phyloP scores from a whole-genome alignment of 2,113 vertebrate species.

The Crotalus viridis region DNA sequence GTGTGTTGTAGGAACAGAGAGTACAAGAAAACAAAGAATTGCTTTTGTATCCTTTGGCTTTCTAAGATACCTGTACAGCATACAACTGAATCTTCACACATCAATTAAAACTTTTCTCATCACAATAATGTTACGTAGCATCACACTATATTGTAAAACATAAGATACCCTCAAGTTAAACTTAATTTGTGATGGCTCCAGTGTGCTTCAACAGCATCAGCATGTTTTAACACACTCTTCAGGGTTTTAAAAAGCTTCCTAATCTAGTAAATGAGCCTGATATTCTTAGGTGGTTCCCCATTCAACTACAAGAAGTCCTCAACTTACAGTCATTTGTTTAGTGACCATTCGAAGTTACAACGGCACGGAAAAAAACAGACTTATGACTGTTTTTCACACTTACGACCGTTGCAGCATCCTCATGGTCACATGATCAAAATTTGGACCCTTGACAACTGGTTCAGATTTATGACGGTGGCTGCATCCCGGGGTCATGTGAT shows the following conservation, averaged over 20 bases:
- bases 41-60: not conserved
- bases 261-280: not conserved
- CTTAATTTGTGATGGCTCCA: not conserved
- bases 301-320: not conserved
- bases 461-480: too few relatives aligned
- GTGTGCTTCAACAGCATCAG: not conserved
- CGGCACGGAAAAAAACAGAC: not conserved
- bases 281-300: not conserved
- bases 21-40: not conserved
- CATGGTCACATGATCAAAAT: not conserved
- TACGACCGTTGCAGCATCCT: not conserved
- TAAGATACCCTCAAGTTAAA: not conserved
- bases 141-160: not conserved
- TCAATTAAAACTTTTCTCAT: not conserved
- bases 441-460: too few relatives aligned
- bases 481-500: too few relatives aligned
- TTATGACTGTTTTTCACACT: not conserved
- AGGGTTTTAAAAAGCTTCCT: not conserved
- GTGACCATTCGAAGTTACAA: not conserved
- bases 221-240: not conserved
- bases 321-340: not conserved
- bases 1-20: not conserved
- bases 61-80: not conserved
- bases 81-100: not conserved
- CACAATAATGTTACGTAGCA: not conserved